Evolutionary conservation across 1,140 invertebrate genomes (phyloP).

Genomic region (Coenobita brevimanus): DNA sequence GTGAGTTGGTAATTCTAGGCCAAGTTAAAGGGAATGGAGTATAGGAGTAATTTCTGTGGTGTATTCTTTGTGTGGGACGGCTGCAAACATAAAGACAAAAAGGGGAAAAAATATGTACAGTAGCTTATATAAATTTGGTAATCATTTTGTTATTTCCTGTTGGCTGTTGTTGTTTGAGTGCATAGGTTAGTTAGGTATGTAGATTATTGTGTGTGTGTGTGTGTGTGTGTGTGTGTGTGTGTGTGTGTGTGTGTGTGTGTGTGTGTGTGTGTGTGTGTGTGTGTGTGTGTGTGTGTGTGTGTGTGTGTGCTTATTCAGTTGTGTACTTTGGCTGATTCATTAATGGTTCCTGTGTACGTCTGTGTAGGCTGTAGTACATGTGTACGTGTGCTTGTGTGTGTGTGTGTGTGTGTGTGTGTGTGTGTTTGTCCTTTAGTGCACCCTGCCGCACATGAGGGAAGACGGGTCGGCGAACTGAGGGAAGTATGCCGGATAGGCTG

Average conservation of each 20-base stretch:
- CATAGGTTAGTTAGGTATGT: too few relatives aligned
- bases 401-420: slow-evolving; percentile 1
- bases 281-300: not conserved
- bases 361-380: not conserved
- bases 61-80: too few relatives aligned
- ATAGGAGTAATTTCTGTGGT: too few relatives aligned
- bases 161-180: too few relatives aligned
- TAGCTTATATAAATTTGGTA: too few relatives aligned
- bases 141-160: too few relatives aligned
- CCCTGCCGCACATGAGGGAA: slow-evolving; percentile 63
- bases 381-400: not conserved
- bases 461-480: slow-evolving; percentile 66
- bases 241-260: not conserved
- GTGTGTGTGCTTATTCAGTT: not conserved
- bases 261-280: not conserved
- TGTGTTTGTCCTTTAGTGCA: slow-evolving; percentile 38
- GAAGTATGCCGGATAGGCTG: slow-evolving; percentile 65
- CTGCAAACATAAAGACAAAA: too few relatives aligned
- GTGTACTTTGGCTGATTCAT: too few relatives aligned
- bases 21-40: too few relatives aligned
- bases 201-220: too few relatives aligned
- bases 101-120: too few relatives aligned
- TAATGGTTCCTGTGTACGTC: not conserved
- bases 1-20: too few relatives aligned
- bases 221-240: not conserved